Conservation (phyloP, 2,797 vertebrate species). For the Mionectes olivaceus region DNA sequence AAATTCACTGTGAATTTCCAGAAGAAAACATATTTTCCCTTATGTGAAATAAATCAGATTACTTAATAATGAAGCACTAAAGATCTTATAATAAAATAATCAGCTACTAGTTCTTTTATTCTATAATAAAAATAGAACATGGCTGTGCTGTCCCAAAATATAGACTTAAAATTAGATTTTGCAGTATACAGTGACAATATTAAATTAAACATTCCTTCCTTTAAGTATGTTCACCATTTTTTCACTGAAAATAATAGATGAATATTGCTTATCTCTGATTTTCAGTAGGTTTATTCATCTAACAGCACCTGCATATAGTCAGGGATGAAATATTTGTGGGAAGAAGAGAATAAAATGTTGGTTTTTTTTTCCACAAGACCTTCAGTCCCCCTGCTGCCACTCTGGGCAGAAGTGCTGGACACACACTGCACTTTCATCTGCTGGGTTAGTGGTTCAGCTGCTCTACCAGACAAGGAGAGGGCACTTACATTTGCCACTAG, state of each 20-base stretch:
- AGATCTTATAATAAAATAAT: neutral
- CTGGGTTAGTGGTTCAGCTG: neutral
- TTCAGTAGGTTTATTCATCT: neutral
- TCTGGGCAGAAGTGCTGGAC: neutral
- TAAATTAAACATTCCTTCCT: neutral
- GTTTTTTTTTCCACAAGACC: neutral
- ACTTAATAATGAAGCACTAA: conserved; percentile 13
- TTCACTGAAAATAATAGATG: conserved; percentile 7
- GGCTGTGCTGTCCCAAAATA: neutral
- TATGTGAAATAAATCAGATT: neutral
- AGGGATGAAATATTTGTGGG: conserved; percentile 1
- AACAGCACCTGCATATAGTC: conserved; percentile 8
- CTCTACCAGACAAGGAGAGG: neutral
- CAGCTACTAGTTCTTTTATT: neutral
- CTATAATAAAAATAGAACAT: neutral
- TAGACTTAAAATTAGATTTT: neutral
- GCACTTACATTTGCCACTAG: neutral
- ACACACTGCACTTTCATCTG: neutral
- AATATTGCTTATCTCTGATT: conserved; percentile 15
- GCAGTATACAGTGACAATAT: neutral
- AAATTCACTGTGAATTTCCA: neutral
- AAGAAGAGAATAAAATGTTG: neutral
- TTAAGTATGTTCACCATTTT: neutral
- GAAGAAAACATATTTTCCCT: conserved; percentile 1
- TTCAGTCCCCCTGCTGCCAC: neutral